Evolutionary conservation across 2,113 vertebrate species (phyloP), one percentile per base, ranked within the genome.

Genomic region (Tinamus guttatus): DNA sequence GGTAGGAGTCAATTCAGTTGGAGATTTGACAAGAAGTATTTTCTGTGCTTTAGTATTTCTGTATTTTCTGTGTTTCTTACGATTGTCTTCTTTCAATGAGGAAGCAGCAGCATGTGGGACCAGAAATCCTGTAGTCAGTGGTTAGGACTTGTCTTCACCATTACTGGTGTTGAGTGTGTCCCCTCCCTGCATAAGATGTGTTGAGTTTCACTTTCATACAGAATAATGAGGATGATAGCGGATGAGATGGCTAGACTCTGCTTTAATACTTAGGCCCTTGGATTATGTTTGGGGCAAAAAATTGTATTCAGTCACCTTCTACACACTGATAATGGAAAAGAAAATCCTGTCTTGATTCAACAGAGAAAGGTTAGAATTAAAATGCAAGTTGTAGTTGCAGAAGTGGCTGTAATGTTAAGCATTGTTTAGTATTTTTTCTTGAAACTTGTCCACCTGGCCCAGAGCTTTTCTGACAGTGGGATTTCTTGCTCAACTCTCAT

Each of bases 261-360:
- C 16, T 76, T 88, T 51, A 56, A 24, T 69, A 90, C 75, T 71
- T 60, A 32, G 47, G 20, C 21, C 22, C 40, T 1, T 24, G 30
- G 19, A 4, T 69, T 77, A 34, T 12, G 41, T 43, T 7, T 47
- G 25, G 28, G 22, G 54, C 64, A 56, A 95, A 90, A 93, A 52
- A 14, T 41, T 0, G 0, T 5, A 11, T 36, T 40, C 13, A 21
- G 59, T n/a, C 38, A 73, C 34, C 19, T 68, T 54, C 34, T 43
- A 4, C 1, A 0, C 47, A 14, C 19, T 74, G 69, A 5, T 38
- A 49, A 13, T 4, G 19, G 20, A 71, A 76, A 5, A 73, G 32
- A 40, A 6, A 70, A 24, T 74, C 64, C 12, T 62, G 14, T 24
- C 10, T 84, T 71, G 52, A 38, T 52, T 10, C 4, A 62, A n/a